Percentiles rank a stretch among this genome's conserved stretches.
Conservation (phyloP, 2,888 invertebrate species). For the Ceratothoa steindachneri region DNA sequence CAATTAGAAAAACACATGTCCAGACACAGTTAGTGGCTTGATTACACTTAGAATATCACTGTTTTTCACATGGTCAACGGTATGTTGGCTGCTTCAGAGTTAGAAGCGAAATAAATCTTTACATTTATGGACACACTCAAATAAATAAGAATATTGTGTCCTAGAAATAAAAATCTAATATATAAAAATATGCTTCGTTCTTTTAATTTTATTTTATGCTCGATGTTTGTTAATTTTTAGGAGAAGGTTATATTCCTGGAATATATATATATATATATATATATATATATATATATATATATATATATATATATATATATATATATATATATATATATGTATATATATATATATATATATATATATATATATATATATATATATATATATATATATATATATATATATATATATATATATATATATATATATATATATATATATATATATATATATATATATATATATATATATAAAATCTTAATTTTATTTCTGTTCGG, state of each 20-base stretch:
- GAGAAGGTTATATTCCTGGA: not conserved
- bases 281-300: conserved; percentile 20
- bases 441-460: conserved; percentile 18
- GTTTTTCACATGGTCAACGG: too few relatives aligned
- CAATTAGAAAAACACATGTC: too few relatives aligned
- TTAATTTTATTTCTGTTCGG: too few relatives aligned
- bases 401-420: conserved; percentile 14
- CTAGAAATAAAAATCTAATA: not conserved
- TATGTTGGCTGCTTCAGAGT: too few relatives aligned
- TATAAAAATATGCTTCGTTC: not conserved
- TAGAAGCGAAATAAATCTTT: too few relatives aligned
- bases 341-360: conserved; percentile 15
- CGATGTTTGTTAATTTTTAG: not conserved
- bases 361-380: conserved; percentile 15
- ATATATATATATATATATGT: conserved; percentile 20
- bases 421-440: conserved; percentile 15
- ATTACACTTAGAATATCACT: too few relatives aligned
- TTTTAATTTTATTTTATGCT: not conserved
- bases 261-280: too few relatives aligned
- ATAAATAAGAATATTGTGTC: too few relatives aligned
- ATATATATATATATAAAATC: not conserved
- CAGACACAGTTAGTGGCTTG: too few relatives aligned
- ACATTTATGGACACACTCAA: too few relatives aligned
- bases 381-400: conserved; percentile 15
- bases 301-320: conserved; percentile 20